phyloP scores from a whole-genome alignment of 1,140 invertebrate species.

The Diabrotica virgifera region DNA sequence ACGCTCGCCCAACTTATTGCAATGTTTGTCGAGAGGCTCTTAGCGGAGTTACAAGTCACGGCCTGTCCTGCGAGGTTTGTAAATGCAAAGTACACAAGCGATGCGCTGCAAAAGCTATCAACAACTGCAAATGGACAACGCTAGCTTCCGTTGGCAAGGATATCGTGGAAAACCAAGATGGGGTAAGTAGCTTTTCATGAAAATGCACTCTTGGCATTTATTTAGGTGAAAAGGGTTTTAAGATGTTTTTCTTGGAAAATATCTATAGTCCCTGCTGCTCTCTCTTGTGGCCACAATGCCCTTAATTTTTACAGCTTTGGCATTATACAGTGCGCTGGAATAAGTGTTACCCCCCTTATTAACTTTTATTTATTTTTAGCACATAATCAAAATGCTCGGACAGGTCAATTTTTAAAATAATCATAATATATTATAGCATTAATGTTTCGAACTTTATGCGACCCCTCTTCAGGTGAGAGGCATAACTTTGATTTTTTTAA shows the following conservation, averaged over 20 bases:
- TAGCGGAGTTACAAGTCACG: constrained; percentile 88
- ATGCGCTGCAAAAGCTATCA: constrained; percentile 86
- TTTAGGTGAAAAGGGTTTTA: not conserved
- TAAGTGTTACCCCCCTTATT: no score
- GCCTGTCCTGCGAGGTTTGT: constrained; percentile 93
- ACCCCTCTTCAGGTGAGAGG: no score
- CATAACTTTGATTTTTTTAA: no score
- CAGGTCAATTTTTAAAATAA: no score
- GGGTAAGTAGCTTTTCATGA: constrained; percentile 57
- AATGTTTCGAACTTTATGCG: no score
- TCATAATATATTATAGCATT: no score
- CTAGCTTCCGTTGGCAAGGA: constrained; percentile 88
- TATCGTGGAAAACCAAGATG: constrained; percentile 89
- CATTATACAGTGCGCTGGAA: no score
- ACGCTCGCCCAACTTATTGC: constrained; percentile 93
- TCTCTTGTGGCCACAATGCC: no score
- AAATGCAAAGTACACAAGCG: constrained; percentile 95
- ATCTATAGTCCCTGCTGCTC: not conserved
- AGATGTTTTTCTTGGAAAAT: not conserved
- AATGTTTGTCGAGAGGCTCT: constrained; percentile 93
- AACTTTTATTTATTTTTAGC: no score
- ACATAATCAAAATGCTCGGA: no score
- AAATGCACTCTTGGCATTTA: not conserved
- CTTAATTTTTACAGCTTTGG: no score
- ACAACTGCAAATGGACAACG: constrained; percentile 97